Conservation (phyloP, 2,888 invertebrate genomes). For the Leistus spinibarbis region DNA sequence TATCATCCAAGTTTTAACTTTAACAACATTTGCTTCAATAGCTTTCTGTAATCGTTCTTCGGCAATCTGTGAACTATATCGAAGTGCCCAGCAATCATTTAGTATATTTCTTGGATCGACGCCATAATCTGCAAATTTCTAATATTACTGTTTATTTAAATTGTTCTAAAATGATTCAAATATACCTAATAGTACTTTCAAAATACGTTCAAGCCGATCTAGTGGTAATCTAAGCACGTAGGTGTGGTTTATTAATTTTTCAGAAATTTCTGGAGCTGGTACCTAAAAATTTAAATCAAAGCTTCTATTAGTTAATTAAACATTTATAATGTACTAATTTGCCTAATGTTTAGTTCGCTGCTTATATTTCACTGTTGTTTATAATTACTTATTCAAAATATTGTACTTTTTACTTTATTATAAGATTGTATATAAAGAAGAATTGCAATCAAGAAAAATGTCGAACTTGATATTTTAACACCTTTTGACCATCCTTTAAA, state of each 20-base stretch:
- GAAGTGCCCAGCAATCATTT: constrained; percentile 57
- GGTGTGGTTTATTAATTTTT: constrained; percentile 41
- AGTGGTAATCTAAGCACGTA: constrained; percentile 44
- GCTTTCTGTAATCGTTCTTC: constrained; percentile 51
- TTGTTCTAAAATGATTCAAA: no score
- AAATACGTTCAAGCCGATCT: constrained; percentile 39
- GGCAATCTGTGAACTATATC: constrained; percentile 51
- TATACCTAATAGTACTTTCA: constrained; percentile 36
- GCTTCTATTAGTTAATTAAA: background rate
- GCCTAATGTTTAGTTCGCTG: no score
- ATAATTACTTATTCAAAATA: no score
- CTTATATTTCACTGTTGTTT: no score
- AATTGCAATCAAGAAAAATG: no score
- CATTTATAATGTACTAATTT: no score
- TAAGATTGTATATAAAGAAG: no score
- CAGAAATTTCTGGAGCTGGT: constrained; percentile 44
- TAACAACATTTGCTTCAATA: constrained; percentile 50
- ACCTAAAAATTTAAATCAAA: constrained; percentile 46
- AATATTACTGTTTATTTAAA: background rate
- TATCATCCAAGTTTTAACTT: constrained; percentile 60
- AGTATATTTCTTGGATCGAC: constrained; percentile 51
- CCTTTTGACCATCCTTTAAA: no score
- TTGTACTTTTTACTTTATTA: no score
- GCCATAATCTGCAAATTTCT: constrained; percentile 50
- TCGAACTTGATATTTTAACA: no score